These are phyloP conservation scores for Tortricodes alternella DNA, from an alignment of 2,888 invertebrate genomes.

Conservation along the genomic window DNA sequence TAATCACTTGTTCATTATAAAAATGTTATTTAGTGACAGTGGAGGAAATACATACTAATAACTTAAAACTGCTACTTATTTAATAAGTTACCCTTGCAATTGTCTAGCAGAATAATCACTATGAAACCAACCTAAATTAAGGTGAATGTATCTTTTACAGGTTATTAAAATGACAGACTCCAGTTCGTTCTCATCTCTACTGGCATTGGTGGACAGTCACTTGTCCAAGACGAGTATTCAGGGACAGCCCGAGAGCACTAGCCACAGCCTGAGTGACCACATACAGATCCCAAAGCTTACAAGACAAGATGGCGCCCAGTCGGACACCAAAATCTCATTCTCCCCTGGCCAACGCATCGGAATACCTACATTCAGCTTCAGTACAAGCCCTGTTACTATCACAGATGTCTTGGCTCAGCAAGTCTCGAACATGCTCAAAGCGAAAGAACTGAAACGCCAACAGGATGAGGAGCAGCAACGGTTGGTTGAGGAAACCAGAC, in stretches of 20 bases:
- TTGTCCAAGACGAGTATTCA: constrained; percentile 62
- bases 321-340: constrained; percentile 47
- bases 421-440: constrained; percentile 68
- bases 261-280: constrained; percentile 38
- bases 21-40: too few species aligned
- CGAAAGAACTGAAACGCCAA: constrained; percentile 56
- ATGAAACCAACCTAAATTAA: too few species aligned
- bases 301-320: constrained; percentile 39
- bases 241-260: constrained; percentile 39
- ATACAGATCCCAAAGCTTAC: constrained; percentile 40
- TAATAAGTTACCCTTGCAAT: too few species aligned
- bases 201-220: constrained; percentile 67
- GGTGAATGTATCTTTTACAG: background rate
- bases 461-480: constrained; percentile 52
- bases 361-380: constrained; percentile 51
- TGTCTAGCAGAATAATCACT: too few species aligned
- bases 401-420: constrained; percentile 57
- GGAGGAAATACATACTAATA: too few species aligned
- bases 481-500: constrained; percentile 48
- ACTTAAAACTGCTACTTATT: too few species aligned
- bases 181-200: constrained; percentile 61
- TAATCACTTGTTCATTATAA: too few species aligned
- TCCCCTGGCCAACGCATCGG: constrained; percentile 50
- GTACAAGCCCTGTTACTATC: constrained; percentile 47
- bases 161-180: constrained; percentile 55